Evolutionary conservation across 2,888 invertebrate genomes (phyloP).

Genomic region (Proisotoma minuta): DNA sequence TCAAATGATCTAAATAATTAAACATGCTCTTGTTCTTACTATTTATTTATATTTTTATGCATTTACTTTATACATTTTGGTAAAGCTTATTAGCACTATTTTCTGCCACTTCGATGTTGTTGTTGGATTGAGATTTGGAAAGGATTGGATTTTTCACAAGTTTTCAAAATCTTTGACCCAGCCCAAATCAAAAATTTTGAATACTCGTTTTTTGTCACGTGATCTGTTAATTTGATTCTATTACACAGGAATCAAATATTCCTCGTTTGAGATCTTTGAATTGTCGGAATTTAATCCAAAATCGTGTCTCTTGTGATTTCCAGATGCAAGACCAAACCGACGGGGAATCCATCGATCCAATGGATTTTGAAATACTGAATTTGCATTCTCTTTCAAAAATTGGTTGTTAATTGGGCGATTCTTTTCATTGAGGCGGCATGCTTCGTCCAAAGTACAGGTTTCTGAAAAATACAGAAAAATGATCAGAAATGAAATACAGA

Average conservation of each 20-base stretch:
- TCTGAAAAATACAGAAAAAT: too few species aligned
- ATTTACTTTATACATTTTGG: too few species aligned
- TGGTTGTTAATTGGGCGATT: not conserved
- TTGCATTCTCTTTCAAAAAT: not conserved
- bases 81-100: too few species aligned
- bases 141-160: not conserved
- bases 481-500: too few species aligned
- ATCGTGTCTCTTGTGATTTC: not conserved
- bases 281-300: too few species aligned
- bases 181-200: constrained; percentile 3
- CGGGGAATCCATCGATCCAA: not conserved
- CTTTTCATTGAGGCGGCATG: constrained; percentile 16
- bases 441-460: constrained; percentile 41
- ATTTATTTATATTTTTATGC: too few species aligned
- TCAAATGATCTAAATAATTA: too few species aligned
- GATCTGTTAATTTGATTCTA: not conserved
- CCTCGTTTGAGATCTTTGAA: not conserved
- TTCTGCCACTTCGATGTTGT: too few species aligned
- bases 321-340: not conserved
- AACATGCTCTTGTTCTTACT: too few species aligned
- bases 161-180: constrained; percentile 3
- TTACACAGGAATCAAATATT: not conserved
- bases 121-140: not conserved
- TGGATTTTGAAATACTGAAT: not conserved
- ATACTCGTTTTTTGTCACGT: not conserved